A percentile compares a stretch with the other conserved stretches of the same genome.
phyloP scores from a whole-genome alignment of 2,113 vertebrate species.

The Cinclus cinclus region DNA sequence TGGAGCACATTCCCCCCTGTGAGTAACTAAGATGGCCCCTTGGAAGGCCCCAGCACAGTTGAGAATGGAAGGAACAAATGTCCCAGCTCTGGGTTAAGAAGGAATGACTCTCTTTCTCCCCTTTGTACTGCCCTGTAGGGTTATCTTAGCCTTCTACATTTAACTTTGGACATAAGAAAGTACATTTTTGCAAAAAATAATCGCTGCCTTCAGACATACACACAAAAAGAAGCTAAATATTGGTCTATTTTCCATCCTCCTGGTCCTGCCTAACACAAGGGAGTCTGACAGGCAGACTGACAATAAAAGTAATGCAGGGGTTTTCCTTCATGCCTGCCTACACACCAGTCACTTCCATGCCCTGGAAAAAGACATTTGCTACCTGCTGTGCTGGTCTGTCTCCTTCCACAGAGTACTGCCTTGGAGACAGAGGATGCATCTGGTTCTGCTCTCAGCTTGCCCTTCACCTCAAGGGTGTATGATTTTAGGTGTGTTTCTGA shows the following conservation, averaged over 20 bases:
- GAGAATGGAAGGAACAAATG: neutral
- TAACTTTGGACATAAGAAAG: neutral
- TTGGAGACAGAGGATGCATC: neutral
- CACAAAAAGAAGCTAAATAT: neutral
- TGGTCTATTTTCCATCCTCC: neutral
- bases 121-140: neutral
- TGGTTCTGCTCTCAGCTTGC: neutral
- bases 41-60: neutral
- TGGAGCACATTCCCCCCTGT: neutral
- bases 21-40: neutral
- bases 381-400: constrained; percentile 14
- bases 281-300: constrained; percentile 3
- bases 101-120: neutral
- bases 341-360: neutral
- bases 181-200: neutral
- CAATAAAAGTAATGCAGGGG: neutral
- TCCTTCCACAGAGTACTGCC: neutral
- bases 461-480: neutral
- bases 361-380: constrained; percentile 8
- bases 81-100: neutral
- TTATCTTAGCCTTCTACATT: neutral
- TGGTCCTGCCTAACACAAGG: neutral
- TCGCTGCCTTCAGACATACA: neutral
- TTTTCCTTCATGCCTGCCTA: constrained; percentile 37
- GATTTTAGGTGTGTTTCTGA: neutral